These are phyloP conservation scores for Drosophila parabipectinata DNA, from an alignment of 1,140 invertebrate genomes.

Conservation along the genomic window DNA sequence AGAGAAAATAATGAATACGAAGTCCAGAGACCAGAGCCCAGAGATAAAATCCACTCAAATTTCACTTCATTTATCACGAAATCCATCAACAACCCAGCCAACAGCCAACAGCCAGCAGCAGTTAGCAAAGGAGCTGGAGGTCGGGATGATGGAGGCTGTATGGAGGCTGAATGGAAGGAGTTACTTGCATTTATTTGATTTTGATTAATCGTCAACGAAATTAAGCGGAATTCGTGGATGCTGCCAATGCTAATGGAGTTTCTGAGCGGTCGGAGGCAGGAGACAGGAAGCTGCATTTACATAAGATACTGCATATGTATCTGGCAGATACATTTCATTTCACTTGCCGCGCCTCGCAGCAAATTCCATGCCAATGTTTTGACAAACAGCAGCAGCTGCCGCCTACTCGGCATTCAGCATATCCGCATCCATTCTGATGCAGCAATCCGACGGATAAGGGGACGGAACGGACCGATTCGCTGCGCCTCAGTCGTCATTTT, in stretches of 20 bases:
- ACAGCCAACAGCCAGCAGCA: conserved; percentile 34
- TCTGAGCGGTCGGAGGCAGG: conserved; percentile 3
- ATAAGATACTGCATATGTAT: conserved; percentile 51
- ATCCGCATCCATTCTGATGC: conserved; percentile 33
- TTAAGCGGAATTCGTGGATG: conserved; percentile 49
- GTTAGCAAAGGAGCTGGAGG: conserved; percentile 20
- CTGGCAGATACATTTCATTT: conserved; percentile 63
- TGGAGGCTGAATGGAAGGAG: not conserved
- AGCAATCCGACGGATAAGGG: conserved; percentile 2
- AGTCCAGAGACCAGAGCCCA: not conserved
- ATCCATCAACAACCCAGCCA: conserved; percentile 42
- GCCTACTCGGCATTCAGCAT: conserved; percentile 56
- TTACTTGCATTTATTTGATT: conserved; percentile 56
- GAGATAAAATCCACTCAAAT: conserved; percentile 55
- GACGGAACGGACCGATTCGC: conserved; percentile 22
- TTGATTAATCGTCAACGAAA: conserved; percentile 64
- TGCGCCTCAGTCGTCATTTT: conserved; percentile 48
- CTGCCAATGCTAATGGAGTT: conserved; percentile 35
- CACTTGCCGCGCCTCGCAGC: conserved; percentile 46
- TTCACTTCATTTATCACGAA: conserved; percentile 64
- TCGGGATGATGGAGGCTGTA: not conserved
- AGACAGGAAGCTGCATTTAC: conserved; percentile 56
- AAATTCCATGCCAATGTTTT: conserved; percentile 58
- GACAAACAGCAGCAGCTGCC: conserved; percentile 64
- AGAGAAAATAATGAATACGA: not conserved